Percentiles rank a stretch among this genome's conserved stretches.
Evolutionary conservation across 1,140 invertebrate species (phyloP).

Genomic region (Trissolcus basalis): DNA sequence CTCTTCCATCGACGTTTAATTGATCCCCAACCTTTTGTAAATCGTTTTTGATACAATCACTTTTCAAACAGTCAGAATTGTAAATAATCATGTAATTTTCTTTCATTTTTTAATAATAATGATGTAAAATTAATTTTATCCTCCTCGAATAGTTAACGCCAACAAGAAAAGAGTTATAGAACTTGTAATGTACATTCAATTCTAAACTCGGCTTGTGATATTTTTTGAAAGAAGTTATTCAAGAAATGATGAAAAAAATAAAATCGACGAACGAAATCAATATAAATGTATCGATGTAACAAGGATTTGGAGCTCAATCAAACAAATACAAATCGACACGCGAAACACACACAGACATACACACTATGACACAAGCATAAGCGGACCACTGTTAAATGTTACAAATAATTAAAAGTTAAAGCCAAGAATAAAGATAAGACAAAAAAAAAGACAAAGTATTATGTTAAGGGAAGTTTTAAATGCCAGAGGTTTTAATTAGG

Average conservation of each 20-base stretch:
- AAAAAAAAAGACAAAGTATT: constrained; percentile 48
- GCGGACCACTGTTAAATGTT: constrained; percentile 65
- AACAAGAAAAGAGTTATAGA: constrained; percentile 31
- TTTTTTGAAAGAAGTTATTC: constrained; percentile 56
- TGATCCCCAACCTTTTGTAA: too few species aligned
- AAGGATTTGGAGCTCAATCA: constrained; percentile 69
- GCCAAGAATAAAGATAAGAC: constrained; percentile 25
- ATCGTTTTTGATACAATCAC: too few species aligned
- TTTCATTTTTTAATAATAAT: constrained; percentile 16
- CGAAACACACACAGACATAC: constrained; percentile 24
- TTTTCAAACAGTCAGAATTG: too few species aligned
- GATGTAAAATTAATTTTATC: too few species aligned
- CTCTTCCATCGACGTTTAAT: too few species aligned
- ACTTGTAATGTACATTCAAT: constrained; percentile 50
- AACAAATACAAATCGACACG: constrained; percentile 55
- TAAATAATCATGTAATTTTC: constrained; percentile 1
- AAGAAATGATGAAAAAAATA: neutral
- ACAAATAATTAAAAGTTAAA: constrained; percentile 59
- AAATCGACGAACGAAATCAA: constrained; percentile 50
- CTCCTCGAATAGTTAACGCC: too few species aligned
- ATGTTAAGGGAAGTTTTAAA: constrained; percentile 55
- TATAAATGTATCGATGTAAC: constrained; percentile 49
- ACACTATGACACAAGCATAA: constrained; percentile 47
- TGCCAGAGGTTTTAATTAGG: constrained; percentile 58
- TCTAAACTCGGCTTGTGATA: constrained; percentile 66